Conservation (phyloP, 2,797 vertebrate genomes). For the Gymnodraco acuticeps region DNA sequence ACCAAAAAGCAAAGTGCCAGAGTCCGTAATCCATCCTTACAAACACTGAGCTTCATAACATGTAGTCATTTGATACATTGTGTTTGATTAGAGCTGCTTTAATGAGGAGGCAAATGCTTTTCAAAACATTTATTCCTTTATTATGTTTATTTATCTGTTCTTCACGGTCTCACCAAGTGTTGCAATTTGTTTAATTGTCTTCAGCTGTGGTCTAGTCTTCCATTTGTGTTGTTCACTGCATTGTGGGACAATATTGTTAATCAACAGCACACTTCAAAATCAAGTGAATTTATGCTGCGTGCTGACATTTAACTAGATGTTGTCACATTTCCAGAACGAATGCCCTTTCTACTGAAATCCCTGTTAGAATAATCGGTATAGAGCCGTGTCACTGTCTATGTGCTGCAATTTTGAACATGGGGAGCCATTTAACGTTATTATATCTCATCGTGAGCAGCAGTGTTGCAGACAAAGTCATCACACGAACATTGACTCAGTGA, state of each 20-base stretch:
- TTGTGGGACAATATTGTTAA: slow-evolving; percentile 21
- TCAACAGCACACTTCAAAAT: slow-evolving; percentile 29
- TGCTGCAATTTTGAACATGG: slow-evolving; percentile 2
- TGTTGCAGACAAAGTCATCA: slow-evolving; percentile 65
- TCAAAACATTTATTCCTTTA: background rate
- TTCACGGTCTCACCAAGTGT: background rate
- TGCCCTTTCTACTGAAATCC: background rate
- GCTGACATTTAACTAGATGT: slow-evolving; percentile 4
- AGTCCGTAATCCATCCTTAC: background rate
- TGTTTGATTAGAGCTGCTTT: slow-evolving; percentile 8
- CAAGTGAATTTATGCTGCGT: background rate
- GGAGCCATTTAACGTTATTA: slow-evolving; percentile 50
- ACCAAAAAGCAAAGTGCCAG: background rate
- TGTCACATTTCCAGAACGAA: slow-evolving; percentile 8
- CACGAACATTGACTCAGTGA: slow-evolving; percentile 52
- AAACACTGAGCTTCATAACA: background rate
- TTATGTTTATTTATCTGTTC: background rate
- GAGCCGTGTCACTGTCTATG: background rate
- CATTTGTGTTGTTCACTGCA: background rate
- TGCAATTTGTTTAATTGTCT: slow-evolving; percentile 23
- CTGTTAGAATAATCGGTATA: background rate
- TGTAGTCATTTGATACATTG: background rate
- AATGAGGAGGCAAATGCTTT: background rate
- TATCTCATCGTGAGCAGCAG: slow-evolving; percentile 57
- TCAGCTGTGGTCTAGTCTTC: slow-evolving; percentile 7